Base-by-base conservation (phyloP, 2,888 invertebrate species). In the Dryomyza anilis region DNA sequence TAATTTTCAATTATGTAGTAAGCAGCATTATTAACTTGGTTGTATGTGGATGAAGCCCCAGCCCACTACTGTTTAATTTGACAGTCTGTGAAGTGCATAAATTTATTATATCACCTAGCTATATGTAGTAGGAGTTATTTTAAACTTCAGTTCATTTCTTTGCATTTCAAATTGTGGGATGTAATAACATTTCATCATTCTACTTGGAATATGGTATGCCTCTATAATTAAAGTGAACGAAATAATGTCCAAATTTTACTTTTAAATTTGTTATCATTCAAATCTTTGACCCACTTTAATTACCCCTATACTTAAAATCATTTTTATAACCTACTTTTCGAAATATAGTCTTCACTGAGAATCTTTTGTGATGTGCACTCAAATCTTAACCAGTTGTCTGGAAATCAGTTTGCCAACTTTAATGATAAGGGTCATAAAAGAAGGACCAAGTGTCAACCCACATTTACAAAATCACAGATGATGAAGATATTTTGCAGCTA, bases 211-310 rank as follows among this genome's bases (percentile, higher is more conserved):
- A 36, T 36, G 10, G 3, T 36, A n/a, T 14, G 14, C 3, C n/a
- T 36, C 39, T 39, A 16, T 1, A 39, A 39, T 16, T 39, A 1
- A 4, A 16, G 3, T n/a, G n/a, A n/a, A n/a, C n/a, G 39, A n/a
- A 14, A 39, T 16, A 4, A 39, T 7, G 3, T 36, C n/a, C 8
- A 7, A 39, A 2, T 16, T 39, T 39, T 39, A 4, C 14, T 16
- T 2, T 3, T n/a, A 16, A 39, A n/a, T 14, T 7, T 16, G 4
- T 36, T 39, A 23, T 48, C 7, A 48, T 23, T 21, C 27, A 19
- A 19, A 55, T 14, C 8, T 33, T 21, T 55, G 33, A 21, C 23
- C 36, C n/a, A 55, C 21, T 55, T 55, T 55, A 55, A 55, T 55
- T 55, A 55, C 55, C 36, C 55, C 55, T 36, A 55, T 55, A 36